Base-by-base conservation (phyloP, 2,797 vertebrate genomes). In the Acestrorhynchus altus region DNA sequence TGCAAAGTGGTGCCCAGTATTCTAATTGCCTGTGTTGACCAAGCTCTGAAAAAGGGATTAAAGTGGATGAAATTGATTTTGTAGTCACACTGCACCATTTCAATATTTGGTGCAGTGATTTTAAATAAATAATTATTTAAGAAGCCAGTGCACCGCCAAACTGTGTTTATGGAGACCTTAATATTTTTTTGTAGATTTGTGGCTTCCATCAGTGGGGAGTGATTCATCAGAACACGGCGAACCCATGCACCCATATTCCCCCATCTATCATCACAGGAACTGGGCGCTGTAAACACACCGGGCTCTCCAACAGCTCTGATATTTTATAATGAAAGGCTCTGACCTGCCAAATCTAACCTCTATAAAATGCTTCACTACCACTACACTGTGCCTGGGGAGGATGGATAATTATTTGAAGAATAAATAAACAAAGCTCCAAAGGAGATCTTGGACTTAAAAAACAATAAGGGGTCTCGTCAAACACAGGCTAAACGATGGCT, bases 301-400 rank as follows among this genome's bases (percentile, higher is more conserved):
- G 35, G 52, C 40, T 72, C 52, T 82, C 77, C 74, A 76, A 74
- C 80, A 76, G 84, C 70, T 83, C 76, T 72, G 51, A 56, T 72
- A 26, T 54, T 80, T 74, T 20, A 39, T 56, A 81, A 83, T 20
- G 69, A 77, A 66, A 70, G 64, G 68, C 16, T 28, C n/a, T 20
- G n/a, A 52, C 10, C 2, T 80, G 76, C 76, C 83, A 81, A 67
- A 83, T 65, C 28, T 47, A 47, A 72, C 66, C 64, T 74, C 31
- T 69, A 49, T 73, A 79, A 78, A 80, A 67, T 15, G 51, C 49
- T 64, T 46, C 13, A 16, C 40, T 51, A 56, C 56, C 12, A 20
- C 66, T 76, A 69, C 39, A 56, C 57, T 46, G 42, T n/a, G 26
- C 51, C 35, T 31, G 13, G 42, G 67, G 35, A 70, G n/a, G 42